Evolutionary conservation across 2,888 invertebrate species (phyloP).

Genomic region (Axea sp.): DNA sequence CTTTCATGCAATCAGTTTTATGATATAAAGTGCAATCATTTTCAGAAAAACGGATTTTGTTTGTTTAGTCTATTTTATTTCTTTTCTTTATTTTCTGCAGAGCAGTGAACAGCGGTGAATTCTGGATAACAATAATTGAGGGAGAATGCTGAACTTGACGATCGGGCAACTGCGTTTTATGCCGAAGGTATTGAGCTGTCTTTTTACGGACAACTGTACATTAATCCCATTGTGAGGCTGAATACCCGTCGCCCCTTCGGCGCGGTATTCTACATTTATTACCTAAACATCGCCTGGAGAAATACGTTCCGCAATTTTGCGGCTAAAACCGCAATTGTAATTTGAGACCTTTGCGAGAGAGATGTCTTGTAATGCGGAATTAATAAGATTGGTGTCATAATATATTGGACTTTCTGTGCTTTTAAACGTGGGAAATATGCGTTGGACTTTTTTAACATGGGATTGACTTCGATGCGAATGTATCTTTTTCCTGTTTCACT

Average conservation of each 20-base stretch:
- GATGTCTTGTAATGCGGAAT: neutral
- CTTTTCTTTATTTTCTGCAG: neutral
- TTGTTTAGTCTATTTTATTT: neutral
- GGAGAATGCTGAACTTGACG: slow-evolving; percentile 22
- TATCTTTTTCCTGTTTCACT: too few relatives aligned
- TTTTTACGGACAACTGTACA: slow-evolving; percentile 47
- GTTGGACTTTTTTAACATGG: too few relatives aligned
- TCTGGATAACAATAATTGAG: slow-evolving; percentile 25
- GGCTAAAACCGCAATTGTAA: slow-evolving; percentile 22
- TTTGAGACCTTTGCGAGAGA: slow-evolving; percentile 6
- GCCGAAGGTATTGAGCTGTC: slow-evolving; percentile 53
- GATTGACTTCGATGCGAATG: too few relatives aligned
- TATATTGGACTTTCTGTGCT: neutral
- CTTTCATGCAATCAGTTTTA: too few relatives aligned
- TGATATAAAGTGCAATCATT: too few relatives aligned
- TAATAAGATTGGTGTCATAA: slow-evolving; percentile 5
- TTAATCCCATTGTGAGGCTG: slow-evolving; percentile 51
- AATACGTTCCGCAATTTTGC: slow-evolving; percentile 19
- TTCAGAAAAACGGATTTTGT: too few relatives aligned
- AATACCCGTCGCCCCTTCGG: slow-evolving; percentile 30
- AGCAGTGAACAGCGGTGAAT: neutral
- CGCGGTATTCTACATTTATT: slow-evolving; percentile 42
- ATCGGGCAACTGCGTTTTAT: slow-evolving; percentile 33
- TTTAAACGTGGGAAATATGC: neutral
- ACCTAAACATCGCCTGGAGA: slow-evolving; percentile 29